Conservation (phyloP, 2,113 vertebrate species). For the Poicephalus meyeri region DNA sequence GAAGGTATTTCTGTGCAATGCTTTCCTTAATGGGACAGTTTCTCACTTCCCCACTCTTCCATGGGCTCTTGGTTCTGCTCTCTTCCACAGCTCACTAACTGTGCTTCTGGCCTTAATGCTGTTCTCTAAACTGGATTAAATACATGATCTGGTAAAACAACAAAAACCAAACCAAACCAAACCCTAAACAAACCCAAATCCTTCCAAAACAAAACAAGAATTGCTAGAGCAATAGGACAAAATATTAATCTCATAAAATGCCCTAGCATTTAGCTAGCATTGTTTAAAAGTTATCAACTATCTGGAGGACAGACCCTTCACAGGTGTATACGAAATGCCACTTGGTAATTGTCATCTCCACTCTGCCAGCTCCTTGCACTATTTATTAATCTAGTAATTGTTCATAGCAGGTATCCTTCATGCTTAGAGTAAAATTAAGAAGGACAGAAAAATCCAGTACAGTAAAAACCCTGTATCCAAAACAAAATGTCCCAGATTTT, state of each 20-base stretch:
- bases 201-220: not conserved
- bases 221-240: not conserved
- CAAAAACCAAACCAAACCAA: not conserved
- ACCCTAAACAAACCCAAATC: not conserved
- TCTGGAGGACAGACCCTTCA: not conserved
- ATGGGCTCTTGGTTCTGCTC: not conserved
- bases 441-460: slow-evolving; percentile 8
- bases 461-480: not conserved
- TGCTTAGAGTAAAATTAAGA: not conserved
- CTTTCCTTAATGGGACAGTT: not conserved
- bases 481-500: slow-evolving; percentile 62
- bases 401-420: not conserved
- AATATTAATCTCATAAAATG: not conserved
- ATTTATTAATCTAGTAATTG: not conserved
- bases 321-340: not conserved
- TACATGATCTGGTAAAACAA: not conserved
- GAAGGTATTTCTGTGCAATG: not conserved
- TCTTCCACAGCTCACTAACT: not conserved
- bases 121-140: not conserved
- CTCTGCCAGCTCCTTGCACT: not conserved
- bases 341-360: not conserved
- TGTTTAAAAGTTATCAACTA: not conserved
- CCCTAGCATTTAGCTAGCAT: not conserved
- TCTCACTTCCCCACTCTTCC: not conserved
- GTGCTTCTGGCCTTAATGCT: not conserved